Base-by-base conservation (phyloP, 2,113 vertebrate genomes). In the Mobula hypostoma region DNA sequence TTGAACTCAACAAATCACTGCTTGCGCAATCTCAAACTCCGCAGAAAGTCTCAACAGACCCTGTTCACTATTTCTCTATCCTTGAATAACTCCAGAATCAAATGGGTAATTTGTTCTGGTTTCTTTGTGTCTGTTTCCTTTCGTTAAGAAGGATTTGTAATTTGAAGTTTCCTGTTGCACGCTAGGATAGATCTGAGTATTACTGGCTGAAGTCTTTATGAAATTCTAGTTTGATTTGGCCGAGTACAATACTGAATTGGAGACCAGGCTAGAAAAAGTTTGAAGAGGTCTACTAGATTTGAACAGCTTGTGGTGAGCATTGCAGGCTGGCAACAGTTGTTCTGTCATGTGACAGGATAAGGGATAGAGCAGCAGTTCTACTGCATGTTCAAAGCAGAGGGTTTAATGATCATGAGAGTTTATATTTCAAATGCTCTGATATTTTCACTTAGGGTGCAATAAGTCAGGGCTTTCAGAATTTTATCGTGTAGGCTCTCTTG, bases 261-360 rank as follows among this genome's bases (percentile, higher is more conserved):
- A 82, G 2, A 82, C 19, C 1, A 21, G 79, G 40, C 36, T 21
- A 36, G 4, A 5, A 48, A 82, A 24, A 6, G 40, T 24, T 82
- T 6, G 79, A 48, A 82, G 80, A 48, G 32, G 15, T 36, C 7
- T 40, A 40, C 79, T 40, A 40, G 40, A 48, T 15, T 80, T 40
- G 15, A 80, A 77, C 27, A 77, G 36, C 79, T 80, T 80, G 80
- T 85, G 82, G 48, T 82, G 56, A 24, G 48, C 21, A 56, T 48
- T 48, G 27, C 48, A 85, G 56, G 19, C 7, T 85, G 80, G 40
- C 17, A 56, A 14, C 80, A 56, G 80, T 56, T 85, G 48, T 58
- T 85, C 1, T 58, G 82, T 58, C 82, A 85, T 85, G 48, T 85
- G 82, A 85, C 48, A 82, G 79, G 79, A 82, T 82, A 24, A 82